These are phyloP conservation scores for Cheirogaleus medius DNA, from an alignment of 2,113 vertebrate species.

Conservation along the genomic window DNA sequence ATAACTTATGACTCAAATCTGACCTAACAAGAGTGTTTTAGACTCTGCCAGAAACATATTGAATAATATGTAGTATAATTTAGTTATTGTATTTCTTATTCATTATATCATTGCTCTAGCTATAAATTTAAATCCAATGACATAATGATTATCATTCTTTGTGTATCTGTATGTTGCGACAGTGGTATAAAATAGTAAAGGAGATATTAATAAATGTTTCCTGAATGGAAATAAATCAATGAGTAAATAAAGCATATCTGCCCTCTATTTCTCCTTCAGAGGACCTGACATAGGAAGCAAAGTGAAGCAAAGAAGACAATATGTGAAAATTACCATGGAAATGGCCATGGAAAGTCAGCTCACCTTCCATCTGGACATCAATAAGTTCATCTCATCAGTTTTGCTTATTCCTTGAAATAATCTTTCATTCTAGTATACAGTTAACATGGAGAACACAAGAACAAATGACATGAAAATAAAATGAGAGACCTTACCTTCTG, in stretches of 20 bases:
- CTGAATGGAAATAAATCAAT: neutral
- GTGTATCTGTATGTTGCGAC: neutral
- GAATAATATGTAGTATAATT: neutral
- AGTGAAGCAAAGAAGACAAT: neutral
- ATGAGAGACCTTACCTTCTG: neutral
- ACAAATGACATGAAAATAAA: neutral
- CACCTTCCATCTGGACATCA: neutral
- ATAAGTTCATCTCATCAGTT: neutral
- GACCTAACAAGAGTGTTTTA: neutral
- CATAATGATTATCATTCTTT: neutral
- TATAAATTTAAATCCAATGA: constrained; percentile 2
- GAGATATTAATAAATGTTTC: neutral
- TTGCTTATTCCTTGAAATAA: neutral
- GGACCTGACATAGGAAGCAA: neutral
- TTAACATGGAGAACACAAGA: neutral
- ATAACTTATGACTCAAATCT: neutral
- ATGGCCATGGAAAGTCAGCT: neutral
- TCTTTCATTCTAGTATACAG: neutral
- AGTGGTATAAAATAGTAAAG: neutral
- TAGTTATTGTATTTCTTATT: neutral
- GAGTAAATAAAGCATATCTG: neutral
- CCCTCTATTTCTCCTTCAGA: neutral
- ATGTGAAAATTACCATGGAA: neutral
- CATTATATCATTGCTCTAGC: neutral
- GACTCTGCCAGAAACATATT: neutral